phyloP scores from a whole-genome alignment of 2,113 vertebrate genomes.

The Empidonax alnorum region DNA sequence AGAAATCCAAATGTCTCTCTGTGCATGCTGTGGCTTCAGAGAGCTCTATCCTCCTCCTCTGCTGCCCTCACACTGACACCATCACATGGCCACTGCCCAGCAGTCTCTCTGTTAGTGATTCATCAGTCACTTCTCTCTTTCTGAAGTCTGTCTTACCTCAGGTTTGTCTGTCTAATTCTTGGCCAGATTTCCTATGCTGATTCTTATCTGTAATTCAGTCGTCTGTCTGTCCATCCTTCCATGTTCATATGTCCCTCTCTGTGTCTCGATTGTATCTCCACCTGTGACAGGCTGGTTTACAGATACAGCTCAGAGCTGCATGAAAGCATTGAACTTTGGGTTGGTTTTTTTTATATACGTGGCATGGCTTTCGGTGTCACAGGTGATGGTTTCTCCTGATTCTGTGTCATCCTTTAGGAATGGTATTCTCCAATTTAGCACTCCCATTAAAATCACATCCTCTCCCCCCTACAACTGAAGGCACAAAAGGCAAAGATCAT shows the following conservation, averaged over 20 bases:
- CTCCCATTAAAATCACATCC: neutral
- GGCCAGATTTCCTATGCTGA: neutral
- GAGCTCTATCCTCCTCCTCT: neutral
- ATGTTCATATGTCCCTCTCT: neutral
- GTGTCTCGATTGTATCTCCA: neutral
- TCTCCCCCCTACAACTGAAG: neutral
- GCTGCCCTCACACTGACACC: neutral
- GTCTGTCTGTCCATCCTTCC: neutral
- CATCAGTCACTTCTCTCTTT: neutral
- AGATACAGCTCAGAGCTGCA: neutral
- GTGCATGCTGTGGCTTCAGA: neutral
- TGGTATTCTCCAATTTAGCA: neutral
- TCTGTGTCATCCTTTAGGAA: neutral
- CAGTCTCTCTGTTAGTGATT: neutral
- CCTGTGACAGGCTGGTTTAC: neutral
- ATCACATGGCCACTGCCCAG: neutral
- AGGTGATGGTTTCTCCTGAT: neutral
- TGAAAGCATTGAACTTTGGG: neutral
- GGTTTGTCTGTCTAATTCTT: neutral
- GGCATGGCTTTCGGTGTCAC: neutral
- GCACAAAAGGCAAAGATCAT: neutral
- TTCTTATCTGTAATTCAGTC: neutral
- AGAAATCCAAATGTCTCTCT: neutral
- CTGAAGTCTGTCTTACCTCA: neutral
- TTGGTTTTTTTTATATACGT: neutral